A percentile compares a stretch with the other conserved stretches of the same genome.
Evolutionary conservation across 1,140 invertebrate species (phyloP).

Genomic region (Mya arenaria): DNA sequence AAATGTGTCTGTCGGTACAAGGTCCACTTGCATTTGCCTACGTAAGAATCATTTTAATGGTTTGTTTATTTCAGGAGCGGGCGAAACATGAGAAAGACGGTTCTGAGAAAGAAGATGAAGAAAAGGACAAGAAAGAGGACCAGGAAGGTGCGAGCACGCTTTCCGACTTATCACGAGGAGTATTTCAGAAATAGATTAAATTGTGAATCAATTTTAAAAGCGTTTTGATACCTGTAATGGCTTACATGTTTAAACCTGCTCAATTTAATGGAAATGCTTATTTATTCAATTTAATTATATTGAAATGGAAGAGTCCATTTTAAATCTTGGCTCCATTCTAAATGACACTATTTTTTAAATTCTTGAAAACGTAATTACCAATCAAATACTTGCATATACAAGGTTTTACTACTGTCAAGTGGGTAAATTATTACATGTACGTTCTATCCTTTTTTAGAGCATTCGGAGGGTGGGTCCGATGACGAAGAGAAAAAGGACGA

Average conservation of each 20-base stretch:
- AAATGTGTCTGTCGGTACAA: neutral
- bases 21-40: no score
- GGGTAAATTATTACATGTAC: no score
- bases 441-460: neutral
- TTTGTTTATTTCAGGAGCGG: constrained; percentile 17
- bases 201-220: neutral
- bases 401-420: no score
- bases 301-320: no score
- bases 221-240: neutral
- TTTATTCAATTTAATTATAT: no score
- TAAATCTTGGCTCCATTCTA: no score
- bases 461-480: constrained; percentile 9
- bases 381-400: no score
- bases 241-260: neutral
- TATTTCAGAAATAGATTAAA: no score
- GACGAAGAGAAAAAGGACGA: constrained; percentile 58
- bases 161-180: no score
- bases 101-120: constrained; percentile 39
- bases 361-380: no score
- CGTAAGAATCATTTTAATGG: neutral
- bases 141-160: neutral
- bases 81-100: constrained; percentile 49
- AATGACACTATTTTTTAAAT: no score
- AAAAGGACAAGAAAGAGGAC: constrained; percentile 31
- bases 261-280: no score